Evolutionary conservation across 2,113 vertebrate species (phyloP).

Genomic region (Rhinolophus sinicus): DNA sequence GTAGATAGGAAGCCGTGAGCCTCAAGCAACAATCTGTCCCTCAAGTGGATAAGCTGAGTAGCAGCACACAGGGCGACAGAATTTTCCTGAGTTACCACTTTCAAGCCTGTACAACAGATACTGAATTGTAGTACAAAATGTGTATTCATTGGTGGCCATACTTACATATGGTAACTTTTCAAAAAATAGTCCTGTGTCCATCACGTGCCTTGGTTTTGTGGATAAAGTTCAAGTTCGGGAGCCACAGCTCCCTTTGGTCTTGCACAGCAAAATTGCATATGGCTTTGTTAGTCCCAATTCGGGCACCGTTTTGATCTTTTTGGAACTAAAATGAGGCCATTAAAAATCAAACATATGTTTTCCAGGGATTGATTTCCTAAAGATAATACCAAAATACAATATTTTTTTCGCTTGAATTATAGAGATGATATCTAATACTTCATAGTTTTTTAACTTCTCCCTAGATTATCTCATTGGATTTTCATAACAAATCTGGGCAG

Average conservation of each 20-base stretch:
- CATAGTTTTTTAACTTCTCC: not conserved
- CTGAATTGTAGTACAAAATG: not conserved
- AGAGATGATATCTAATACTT: not conserved
- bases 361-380: constrained; percentile 1
- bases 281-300: not conserved
- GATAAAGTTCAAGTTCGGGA: not conserved
- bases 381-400: not conserved
- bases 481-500: not conserved
- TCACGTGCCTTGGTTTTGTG: not conserved
- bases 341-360: constrained; percentile 32
- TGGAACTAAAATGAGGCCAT: not conserved
- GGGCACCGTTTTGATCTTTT: not conserved
- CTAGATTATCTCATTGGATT: not conserved
- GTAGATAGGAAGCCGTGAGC: not conserved
- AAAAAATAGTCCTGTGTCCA: not conserved
- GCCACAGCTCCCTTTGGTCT: not conserved
- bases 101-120: not conserved
- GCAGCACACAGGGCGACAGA: not conserved
- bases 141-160: not conserved
- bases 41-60: not conserved
- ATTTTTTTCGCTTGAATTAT: not conserved
- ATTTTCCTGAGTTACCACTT: not conserved
- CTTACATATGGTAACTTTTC: not conserved
- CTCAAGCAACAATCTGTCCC: not conserved
- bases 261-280: not conserved